Evolutionary conservation across 2,797 vertebrate genomes (phyloP).

Genomic region (Sparidentex hasta): DNA sequence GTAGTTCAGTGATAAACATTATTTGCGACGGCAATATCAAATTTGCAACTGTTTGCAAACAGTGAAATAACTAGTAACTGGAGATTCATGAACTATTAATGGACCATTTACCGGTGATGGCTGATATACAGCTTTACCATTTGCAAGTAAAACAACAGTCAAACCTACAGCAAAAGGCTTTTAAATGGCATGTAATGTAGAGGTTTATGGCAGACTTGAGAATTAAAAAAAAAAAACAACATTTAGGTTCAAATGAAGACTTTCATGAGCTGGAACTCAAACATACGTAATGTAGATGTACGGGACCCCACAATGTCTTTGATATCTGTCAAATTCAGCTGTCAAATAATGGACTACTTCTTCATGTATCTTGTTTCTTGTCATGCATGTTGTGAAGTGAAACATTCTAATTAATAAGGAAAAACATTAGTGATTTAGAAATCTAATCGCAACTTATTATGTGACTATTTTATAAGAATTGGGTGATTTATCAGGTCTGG

Average conservation of each 20-base stretch:
- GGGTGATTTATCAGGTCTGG: no score
- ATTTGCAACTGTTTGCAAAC: no score
- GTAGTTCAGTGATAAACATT: no score
- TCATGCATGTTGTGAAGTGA: neutral
- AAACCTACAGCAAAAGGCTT: no score
- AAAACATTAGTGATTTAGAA: neutral
- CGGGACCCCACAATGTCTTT: neutral
- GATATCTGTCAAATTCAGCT: neutral
- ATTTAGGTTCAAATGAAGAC: neutral
- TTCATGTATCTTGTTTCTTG: neutral
- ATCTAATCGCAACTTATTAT: neutral
- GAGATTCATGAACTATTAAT: no score
- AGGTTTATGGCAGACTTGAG: neutral
- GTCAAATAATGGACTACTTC: neutral
- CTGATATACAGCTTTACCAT: no score
- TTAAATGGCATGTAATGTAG: neutral
- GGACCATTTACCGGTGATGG: no score
- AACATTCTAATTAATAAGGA: neutral
- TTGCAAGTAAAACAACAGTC: neutral
- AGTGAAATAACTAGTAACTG: no score
- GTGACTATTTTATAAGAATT: neutral
- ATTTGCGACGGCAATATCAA: no score
- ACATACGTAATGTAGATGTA: neutral
- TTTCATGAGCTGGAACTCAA: neutral
- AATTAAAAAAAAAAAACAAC: neutral